Evolutionary conservation across 1,140 invertebrate species (phyloP), one percentile per base, ranked within the genome.

Genomic region (Coenobita brevimanus): DNA sequence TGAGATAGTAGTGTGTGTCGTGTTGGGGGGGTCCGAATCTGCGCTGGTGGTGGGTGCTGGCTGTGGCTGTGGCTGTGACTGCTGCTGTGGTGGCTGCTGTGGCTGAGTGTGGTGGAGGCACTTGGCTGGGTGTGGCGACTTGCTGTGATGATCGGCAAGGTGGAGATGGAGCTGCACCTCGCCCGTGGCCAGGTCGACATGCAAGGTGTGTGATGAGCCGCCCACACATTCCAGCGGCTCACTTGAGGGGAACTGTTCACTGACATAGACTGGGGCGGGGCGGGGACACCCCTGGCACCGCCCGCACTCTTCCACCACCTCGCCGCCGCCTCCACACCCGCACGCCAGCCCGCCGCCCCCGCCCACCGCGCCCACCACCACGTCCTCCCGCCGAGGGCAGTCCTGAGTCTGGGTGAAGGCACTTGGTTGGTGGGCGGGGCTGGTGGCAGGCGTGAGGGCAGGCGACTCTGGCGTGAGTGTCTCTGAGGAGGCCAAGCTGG

Each of bases 171-270:
- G 57, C 75, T 87, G 75, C 38, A 87, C 84, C 75, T 78, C 84
- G 38, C 84, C 84, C 62, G 84, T 87, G 75, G 75, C 62, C 30
- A 87, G 50, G 75, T 87, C 84, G 38, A 87, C 84, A 46, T 87
- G 84, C 38, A 87, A 62, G 54, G 84, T 87, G 84, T 87, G 84
- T 21, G 75, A 64, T 13, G 84, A 87, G 57, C 84, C 84, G 41
- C 78, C 84, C 43, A 87, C 76, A 27, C 43, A 43, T 62, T 82
- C 81, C 62, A 87, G 75, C 6, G 84, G 75, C 41, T 87, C 84
- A 15, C 75, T 87, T 8, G 84, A 87, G 43, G 84, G 84, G 62
- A 87, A 87, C 84, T 87, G 84, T 54, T 87, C 84, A 57, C 84
- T 87, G 21, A 87, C 84, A 75, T 87, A 87, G 57, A 87, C 84